phyloP scores from a whole-genome alignment of 2,797 vertebrate species.

The Notolabrus celidotus region DNA sequence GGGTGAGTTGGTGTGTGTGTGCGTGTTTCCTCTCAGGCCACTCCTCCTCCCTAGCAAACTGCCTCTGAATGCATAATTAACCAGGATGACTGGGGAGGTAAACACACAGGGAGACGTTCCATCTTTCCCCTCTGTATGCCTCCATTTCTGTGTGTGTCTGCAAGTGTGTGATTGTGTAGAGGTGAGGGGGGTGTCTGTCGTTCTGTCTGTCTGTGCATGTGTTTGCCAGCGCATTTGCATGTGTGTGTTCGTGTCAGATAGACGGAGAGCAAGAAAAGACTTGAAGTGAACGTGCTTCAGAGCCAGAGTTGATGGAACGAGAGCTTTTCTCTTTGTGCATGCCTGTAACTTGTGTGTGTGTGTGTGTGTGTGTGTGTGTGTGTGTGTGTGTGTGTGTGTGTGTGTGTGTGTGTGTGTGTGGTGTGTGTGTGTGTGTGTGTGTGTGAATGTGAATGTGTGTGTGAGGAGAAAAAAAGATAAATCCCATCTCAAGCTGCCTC shows the following conservation, averaged over 20 bases:
- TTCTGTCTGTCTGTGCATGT: constrained; percentile 9
- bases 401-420: constrained; percentile 17
- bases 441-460: too few relatives aligned
- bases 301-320: constrained; percentile 62
- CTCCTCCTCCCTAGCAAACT: constrained; percentile 72
- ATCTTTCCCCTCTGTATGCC: constrained; percentile 56
- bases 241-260: constrained; percentile 58
- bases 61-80: constrained; percentile 83
- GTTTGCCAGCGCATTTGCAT: not conserved
- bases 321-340: constrained; percentile 32
- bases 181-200: constrained; percentile 10
- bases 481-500: constrained; percentile 80
- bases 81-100: constrained; percentile 77
- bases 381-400: constrained; percentile 14
- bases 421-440: constrained; percentile 11
- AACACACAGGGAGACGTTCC: constrained; percentile 72
- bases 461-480: constrained; percentile 73
- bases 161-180: constrained; percentile 5
- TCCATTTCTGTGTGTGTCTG: constrained; percentile 37
- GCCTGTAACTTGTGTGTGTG: constrained; percentile 10
- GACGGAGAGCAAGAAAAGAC: constrained; percentile 65
- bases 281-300: constrained; percentile 64
- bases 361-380: constrained; percentile 12
- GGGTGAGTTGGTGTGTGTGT: constrained; percentile 21
- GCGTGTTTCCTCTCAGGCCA: constrained; percentile 63